phyloP scores from a whole-genome alignment of 2,888 invertebrate genomes.

The Phortica okadai region DNA sequence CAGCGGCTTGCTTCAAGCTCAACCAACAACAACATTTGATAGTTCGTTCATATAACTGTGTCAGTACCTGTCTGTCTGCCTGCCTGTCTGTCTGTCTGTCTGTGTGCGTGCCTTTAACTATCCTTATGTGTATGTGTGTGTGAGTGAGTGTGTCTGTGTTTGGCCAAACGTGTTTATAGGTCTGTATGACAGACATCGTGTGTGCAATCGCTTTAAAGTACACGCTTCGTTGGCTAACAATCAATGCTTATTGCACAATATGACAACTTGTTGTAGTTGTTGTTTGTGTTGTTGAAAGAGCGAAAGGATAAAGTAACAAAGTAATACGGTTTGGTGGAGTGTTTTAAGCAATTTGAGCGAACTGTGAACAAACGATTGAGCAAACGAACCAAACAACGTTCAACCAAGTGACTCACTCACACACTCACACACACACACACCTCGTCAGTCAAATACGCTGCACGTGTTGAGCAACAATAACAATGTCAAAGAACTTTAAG shows the following conservation, averaged over 20 bases:
- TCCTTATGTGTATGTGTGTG: no score
- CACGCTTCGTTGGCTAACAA: not conserved
- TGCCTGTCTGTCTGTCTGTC: no score
- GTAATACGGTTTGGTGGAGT: no score
- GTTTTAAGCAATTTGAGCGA: no score
- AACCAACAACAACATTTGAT: no score
- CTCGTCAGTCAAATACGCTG: no score
- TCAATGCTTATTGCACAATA: conserved; percentile 1
- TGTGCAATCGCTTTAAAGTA: not conserved
- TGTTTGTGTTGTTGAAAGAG: not conserved
- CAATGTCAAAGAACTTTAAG: not conserved
- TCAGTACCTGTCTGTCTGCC: no score
- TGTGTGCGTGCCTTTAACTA: no score
- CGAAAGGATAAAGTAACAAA: no score
- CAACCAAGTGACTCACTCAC: conserved; percentile 4
- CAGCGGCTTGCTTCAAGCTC: no score
- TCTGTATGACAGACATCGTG: not conserved
- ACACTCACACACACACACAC: not conserved
- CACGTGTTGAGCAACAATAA: not conserved
- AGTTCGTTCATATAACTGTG: no score
- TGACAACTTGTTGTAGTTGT: not conserved
- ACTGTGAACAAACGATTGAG: not conserved
- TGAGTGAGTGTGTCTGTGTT: no score
- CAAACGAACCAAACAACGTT: not conserved
- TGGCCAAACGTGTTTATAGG: not conserved